Percentiles rank a stretch among this genome's conserved stretches.
Evolutionary conservation across 2,888 invertebrate genomes (phyloP).

Genomic region (Apamea monoglypha): DNA sequence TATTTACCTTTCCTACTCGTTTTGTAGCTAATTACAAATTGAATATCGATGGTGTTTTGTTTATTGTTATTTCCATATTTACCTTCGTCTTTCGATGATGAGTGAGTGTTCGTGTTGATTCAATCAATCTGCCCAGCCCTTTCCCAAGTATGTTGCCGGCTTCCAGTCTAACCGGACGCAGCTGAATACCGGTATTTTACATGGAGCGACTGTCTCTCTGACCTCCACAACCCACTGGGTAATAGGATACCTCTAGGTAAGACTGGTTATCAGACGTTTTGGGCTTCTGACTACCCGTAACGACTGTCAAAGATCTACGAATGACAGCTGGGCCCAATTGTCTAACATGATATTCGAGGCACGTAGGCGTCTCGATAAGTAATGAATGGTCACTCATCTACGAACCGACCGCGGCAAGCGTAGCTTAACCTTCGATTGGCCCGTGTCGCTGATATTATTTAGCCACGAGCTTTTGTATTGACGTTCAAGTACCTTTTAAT

Average conservation of each 20-base stretch:
- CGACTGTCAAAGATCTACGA: neutral
- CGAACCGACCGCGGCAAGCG: neutral
- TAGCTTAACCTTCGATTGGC: neutral
- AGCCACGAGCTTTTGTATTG: neutral
- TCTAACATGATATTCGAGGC: neutral
- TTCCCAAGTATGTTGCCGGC: neutral
- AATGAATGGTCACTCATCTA: neutral
- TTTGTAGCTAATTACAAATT: neutral
- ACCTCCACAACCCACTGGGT: neutral
- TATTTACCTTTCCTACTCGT: slow-evolving; percentile 11
- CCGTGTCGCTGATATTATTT: neutral
- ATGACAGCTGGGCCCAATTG: neutral
- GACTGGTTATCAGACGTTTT: neutral
- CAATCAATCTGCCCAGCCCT: neutral
- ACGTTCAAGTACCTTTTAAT: neutral
- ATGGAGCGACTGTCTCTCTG: neutral
- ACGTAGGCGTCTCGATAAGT: neutral
- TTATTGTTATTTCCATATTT: neutral
- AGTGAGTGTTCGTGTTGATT: neutral
- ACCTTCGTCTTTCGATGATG: neutral
- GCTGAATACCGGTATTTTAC: neutral
- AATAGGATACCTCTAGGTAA: neutral
- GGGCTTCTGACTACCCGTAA: neutral
- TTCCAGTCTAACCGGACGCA: neutral
- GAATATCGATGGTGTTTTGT: slow-evolving; percentile 2